Percentiles rank a stretch among this genome's conserved stretches.
These are phyloP conservation scores for Scaptomyza caliginosa DNA, from an alignment of 2,888 invertebrate genomes.

Conservation along the genomic window DNA sequence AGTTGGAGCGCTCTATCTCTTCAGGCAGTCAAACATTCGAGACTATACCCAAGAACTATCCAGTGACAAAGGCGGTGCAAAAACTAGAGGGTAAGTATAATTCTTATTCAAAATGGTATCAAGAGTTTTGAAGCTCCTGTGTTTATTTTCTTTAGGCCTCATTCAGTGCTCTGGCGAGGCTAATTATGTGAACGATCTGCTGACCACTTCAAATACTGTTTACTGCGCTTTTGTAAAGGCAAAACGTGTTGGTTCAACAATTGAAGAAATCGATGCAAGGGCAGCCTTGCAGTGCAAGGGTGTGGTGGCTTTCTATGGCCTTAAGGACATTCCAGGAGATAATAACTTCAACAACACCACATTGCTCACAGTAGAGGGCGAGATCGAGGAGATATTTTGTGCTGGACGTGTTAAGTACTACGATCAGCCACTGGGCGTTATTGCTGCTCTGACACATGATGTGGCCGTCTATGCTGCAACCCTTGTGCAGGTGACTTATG, in stretches of 20 bases:
- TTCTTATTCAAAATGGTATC: rapidly evolving
- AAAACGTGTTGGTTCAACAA: slow-evolving; percentile 85
- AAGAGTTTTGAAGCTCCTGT: no score
- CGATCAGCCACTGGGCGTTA: slow-evolving; percentile 90
- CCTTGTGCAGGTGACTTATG: slow-evolving; percentile 85
- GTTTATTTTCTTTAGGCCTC: slow-evolving; percentile 41
- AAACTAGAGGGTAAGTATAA: slow-evolving; percentile 88
- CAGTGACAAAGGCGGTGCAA: slow-evolving; percentile 89
- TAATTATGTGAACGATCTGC: slow-evolving; percentile 90
- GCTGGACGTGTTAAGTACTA: slow-evolving; percentile 85
- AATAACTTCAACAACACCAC: slow-evolving; percentile 85
- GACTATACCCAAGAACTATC: slow-evolving; percentile 88
- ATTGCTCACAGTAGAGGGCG: slow-evolving; percentile 30
- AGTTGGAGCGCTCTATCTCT: slow-evolving; percentile 87
- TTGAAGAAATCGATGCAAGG: slow-evolving; percentile 82
- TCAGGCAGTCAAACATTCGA: slow-evolving; percentile 89
- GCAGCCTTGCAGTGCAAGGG: slow-evolving; percentile 85
- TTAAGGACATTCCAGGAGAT: slow-evolving; percentile 87
- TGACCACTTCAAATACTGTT: slow-evolving; percentile 87
- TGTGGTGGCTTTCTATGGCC: slow-evolving; percentile 86
- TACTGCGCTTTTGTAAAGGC: slow-evolving; percentile 86
- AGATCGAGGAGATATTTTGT: slow-evolving; percentile 82
- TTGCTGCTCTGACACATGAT: slow-evolving; percentile 87
- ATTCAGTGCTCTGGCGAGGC: slow-evolving; percentile 90
- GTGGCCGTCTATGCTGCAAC: slow-evolving; percentile 84